These are phyloP conservation scores for Esox lucius DNA, from an alignment of 2,797 vertebrate species.

Conservation along the genomic window DNA sequence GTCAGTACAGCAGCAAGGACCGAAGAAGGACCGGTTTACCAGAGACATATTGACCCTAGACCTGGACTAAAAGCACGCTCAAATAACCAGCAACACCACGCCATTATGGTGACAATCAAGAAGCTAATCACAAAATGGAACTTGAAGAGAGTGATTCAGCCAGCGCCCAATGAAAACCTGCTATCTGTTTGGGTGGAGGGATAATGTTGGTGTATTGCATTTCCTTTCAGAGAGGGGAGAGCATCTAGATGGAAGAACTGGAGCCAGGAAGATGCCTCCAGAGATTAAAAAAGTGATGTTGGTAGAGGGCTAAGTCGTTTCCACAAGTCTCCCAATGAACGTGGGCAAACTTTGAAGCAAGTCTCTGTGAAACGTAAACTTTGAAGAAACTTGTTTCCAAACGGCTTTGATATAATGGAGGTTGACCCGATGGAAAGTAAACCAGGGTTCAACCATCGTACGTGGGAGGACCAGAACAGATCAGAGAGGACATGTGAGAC, in stretches of 20 bases:
- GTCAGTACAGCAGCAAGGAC: not conserved
- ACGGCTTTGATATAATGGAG: slow-evolving; percentile 30
- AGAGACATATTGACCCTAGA: too few species aligned
- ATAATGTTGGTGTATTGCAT: not conserved
- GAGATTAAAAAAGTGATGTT: slow-evolving; percentile 9
- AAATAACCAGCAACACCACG: too few species aligned
- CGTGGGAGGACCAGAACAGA: not conserved
- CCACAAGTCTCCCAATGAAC: not conserved
- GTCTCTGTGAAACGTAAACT: slow-evolving; percentile 26
- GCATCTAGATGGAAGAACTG: not conserved
- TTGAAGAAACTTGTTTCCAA: slow-evolving; percentile 31
- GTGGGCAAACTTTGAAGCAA: slow-evolving; percentile 25
- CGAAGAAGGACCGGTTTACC: not conserved
- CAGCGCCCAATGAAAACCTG: not conserved
- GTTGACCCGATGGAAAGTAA: slow-evolving; percentile 35
- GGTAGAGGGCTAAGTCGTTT: slow-evolving; percentile 2
- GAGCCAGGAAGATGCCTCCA: not conserved
- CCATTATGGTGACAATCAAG: not conserved
- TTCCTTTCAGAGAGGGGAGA: not conserved
- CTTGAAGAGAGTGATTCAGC: not conserved
- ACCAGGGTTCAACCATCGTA: slow-evolving; percentile 26
- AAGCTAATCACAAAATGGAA: not conserved
- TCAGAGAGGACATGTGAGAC: slow-evolving; percentile 8
- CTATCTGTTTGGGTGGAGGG: not conserved
- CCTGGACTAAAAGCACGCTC: too few species aligned